A percentile compares a stretch with the other conserved stretches of the same genome.
phyloP scores from a whole-genome alignment of 2,888 invertebrate species.

The Alcis repandata region DNA sequence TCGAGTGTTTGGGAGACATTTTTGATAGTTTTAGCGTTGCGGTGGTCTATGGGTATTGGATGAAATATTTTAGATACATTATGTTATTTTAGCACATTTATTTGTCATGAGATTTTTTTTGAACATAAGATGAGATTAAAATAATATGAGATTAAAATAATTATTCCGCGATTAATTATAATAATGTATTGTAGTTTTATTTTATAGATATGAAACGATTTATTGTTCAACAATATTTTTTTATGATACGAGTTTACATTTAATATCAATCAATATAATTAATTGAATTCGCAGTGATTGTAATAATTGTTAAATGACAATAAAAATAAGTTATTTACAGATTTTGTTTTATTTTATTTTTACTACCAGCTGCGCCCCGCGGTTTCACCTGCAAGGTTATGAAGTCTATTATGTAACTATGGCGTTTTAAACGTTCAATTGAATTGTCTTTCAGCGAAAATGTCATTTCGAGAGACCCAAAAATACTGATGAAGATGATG shows the following conservation, averaged over 20 bases:
- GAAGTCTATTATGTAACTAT: too few relatives aligned
- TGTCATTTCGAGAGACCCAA: too few relatives aligned
- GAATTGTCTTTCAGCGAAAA: too few relatives aligned
- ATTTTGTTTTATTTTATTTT: too few relatives aligned
- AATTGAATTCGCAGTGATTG: neutral
- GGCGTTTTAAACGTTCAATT: too few relatives aligned
- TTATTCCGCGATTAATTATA: neutral
- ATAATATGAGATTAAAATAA: neutral
- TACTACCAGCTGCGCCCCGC: too few relatives aligned
- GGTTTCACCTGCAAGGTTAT: too few relatives aligned
- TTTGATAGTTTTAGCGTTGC: neutral
- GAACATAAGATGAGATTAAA: neutral
- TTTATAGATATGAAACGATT: neutral
- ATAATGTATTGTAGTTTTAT: neutral
- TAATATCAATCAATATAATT: neutral
- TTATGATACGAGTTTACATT: neutral
- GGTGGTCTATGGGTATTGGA: constrained; percentile 9
- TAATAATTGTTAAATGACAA: neutral
- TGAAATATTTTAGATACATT: constrained; percentile 1
- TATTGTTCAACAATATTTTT: constrained; percentile 6
- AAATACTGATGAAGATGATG: too few relatives aligned
- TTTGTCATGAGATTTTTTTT: neutral
- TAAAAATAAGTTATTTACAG: too few relatives aligned
- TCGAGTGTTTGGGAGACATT: too few relatives aligned
- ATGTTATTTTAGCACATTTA: too few relatives aligned